phyloP scores from a whole-genome alignment of 2,113 vertebrate genomes.

The Malaclemys terrapin region DNA sequence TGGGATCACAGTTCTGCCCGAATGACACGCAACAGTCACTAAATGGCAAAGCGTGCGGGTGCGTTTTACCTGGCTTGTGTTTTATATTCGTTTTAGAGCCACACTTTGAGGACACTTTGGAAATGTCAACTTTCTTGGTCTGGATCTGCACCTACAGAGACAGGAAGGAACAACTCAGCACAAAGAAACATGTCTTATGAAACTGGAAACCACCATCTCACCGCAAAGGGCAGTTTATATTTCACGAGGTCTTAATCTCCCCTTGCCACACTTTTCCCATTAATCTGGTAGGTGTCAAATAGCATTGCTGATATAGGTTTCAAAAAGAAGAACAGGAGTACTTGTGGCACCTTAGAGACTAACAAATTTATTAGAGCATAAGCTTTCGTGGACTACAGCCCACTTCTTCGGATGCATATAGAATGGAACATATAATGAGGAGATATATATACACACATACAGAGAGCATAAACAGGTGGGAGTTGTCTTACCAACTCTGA shows the following conservation, averaged over 20 bases:
- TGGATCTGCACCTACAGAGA: conserved; percentile 91
- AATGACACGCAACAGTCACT: accelerated
- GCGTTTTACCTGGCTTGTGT: conserved; percentile 90
- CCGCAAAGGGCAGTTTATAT: accelerated
- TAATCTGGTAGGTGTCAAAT: background rate
- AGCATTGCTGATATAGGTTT: background rate
- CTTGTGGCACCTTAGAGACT: too few species aligned
- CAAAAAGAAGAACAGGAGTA: too few species aligned
- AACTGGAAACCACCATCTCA: background rate
- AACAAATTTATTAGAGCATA: too few species aligned
- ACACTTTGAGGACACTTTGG: conserved; percentile 95
- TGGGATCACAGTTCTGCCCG: accelerated
- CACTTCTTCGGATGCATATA: too few species aligned
- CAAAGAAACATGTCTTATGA: accelerated
- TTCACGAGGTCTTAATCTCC: accelerated
- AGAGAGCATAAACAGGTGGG: too few species aligned
- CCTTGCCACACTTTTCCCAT: too few species aligned
- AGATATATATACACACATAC: too few species aligned
- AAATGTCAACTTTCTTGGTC: conserved; percentile 95
- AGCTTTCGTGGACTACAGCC: too few species aligned
- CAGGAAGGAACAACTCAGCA: background rate
- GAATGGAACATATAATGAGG: too few species aligned
- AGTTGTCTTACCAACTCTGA: too few species aligned
- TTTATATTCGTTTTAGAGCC: conserved; percentile 95
- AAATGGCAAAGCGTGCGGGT: background rate